Base-by-base conservation (phyloP, 2,797 vertebrate genomes). In the Otolemur crassicaudatus region DNA sequence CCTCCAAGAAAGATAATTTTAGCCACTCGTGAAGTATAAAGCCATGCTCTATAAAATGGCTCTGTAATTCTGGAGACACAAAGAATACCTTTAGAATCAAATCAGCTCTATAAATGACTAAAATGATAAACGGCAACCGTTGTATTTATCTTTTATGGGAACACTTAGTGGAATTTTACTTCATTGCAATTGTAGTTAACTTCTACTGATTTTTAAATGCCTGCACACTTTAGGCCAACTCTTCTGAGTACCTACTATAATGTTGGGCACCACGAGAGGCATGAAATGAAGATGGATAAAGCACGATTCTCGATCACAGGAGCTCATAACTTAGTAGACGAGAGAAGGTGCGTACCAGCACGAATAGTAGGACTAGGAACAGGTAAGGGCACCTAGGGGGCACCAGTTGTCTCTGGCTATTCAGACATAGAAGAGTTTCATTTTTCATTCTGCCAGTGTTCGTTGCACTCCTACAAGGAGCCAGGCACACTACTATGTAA, bases 31-130 rank as follows among this genome's bases (percentile, higher is more conserved):
- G 1, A 84, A 77, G 20, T 73, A 63, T 37, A 86, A 94, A 58
- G 67, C 16, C 5, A 8, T 7, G 61, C 6, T 93, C 89, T 56
- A n/a, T 73, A 63, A 96, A 83, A 65, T n/a, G 31, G 3, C 43
- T 93, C 49, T 90, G 96, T 67, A 81, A 84, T 70, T 88, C 61
- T 94, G 27, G 29, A 92, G 85, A 65, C 23, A 53, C 60, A 81
- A 56, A 91, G 79, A 82, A 67, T 84, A 63, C 63, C 31, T 89
- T 34, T 49, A 46, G 82, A 43, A 75, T 56, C n/a, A 86, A 31
- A 81, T 81, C 70, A 77, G 61, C 75, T 86, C 87, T 25, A 0
- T 84, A 67, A 92, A 79, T 49, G 61, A 92, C 61, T 37, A 40
- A 60, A 58, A n/a, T 87, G 82, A 60, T 67, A 53, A 90, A 85